These are phyloP conservation scores for Euleptes europaea DNA, from an alignment of 2,113 vertebrate genomes.

Conservation along the genomic window DNA sequence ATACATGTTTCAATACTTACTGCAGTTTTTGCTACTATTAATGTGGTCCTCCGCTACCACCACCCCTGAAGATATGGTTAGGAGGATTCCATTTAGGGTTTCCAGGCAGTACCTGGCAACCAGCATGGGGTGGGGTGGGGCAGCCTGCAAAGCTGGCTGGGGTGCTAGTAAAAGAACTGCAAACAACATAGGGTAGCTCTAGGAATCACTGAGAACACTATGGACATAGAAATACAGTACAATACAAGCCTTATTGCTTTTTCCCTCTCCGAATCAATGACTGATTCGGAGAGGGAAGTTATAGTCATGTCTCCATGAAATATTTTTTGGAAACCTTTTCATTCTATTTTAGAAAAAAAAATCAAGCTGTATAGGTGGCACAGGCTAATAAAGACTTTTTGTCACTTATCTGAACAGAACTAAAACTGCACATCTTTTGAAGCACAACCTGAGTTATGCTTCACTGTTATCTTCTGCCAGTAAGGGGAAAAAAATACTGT, in stretches of 20 bases:
- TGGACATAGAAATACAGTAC: too few relatives aligned
- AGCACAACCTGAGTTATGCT: not conserved
- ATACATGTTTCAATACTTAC: not conserved
- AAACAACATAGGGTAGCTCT: too few relatives aligned
- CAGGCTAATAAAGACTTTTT: not conserved
- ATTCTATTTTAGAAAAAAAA: not conserved
- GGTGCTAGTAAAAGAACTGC: too few relatives aligned
- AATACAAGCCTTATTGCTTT: too few relatives aligned
- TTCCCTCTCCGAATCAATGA: not conserved
- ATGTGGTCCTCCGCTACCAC: not conserved
- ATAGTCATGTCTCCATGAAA: conserved; percentile 18
- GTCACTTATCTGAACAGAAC: conserved; percentile 3
- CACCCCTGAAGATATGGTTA: not conserved
- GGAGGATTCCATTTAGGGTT: not conserved
- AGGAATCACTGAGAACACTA: too few relatives aligned
- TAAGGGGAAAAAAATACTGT: not conserved
- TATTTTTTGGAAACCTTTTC: not conserved
- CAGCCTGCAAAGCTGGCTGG: too few relatives aligned
- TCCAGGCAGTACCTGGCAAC: too few relatives aligned
- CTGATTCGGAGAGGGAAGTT: conserved; percentile 20
- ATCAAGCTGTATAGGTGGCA: not conserved
- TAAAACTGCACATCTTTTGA: not conserved
- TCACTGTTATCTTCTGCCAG: not conserved
- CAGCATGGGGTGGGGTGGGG: too few relatives aligned
- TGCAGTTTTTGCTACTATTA: not conserved